A percentile compares a stretch with the other conserved stretches of the same genome.
Conservation (phyloP, 2,888 invertebrate genomes). For the Tiphia femorata region DNA sequence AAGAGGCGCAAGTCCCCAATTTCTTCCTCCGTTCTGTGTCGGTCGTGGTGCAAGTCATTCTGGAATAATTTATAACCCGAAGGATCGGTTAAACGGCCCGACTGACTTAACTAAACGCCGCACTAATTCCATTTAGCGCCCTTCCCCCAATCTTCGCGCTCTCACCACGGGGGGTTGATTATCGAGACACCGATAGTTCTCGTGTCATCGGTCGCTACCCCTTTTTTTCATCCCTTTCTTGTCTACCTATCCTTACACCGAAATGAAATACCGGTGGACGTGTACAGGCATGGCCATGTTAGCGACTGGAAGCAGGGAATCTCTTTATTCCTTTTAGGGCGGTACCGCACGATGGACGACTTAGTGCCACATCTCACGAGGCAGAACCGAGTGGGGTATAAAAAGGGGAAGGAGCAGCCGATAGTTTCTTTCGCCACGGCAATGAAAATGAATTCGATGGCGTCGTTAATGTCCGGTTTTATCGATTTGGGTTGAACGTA, state of each 20-base stretch:
- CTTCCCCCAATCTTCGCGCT: constrained; percentile 43
- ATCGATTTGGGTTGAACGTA: constrained; percentile 56
- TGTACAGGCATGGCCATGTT: neutral
- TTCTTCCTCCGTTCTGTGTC: constrained; percentile 18
- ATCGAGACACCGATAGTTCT: constrained; percentile 40
- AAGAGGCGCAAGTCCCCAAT: too few relatives aligned
- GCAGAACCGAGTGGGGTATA: constrained; percentile 8
- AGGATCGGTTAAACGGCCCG: constrained; percentile 60
- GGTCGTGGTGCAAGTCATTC: constrained; percentile 60
- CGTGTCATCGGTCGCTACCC: constrained; percentile 11
- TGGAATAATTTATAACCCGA: constrained; percentile 65
- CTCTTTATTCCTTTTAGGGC: constrained; percentile 40
- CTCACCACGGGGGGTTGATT: constrained; percentile 57
- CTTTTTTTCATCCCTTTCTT: constrained; percentile 3
- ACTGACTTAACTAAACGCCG: constrained; percentile 64
- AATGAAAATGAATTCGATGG: constrained; percentile 59
- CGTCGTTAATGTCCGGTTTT: constrained; percentile 63
- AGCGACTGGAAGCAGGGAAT: constrained; percentile 12
- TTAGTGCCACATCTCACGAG: constrained; percentile 34
- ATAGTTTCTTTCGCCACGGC: constrained; percentile 52
- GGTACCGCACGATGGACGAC: constrained; percentile 27
- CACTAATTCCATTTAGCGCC: constrained; percentile 67
- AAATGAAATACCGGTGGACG: too few relatives aligned
- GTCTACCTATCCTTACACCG: constrained; percentile 1
- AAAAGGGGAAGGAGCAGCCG: constrained; percentile 11